A percentile compares a stretch with the other conserved stretches of the same genome.
Conservation (phyloP, 2,113 vertebrate species). For the Piprites chloris region DNA sequence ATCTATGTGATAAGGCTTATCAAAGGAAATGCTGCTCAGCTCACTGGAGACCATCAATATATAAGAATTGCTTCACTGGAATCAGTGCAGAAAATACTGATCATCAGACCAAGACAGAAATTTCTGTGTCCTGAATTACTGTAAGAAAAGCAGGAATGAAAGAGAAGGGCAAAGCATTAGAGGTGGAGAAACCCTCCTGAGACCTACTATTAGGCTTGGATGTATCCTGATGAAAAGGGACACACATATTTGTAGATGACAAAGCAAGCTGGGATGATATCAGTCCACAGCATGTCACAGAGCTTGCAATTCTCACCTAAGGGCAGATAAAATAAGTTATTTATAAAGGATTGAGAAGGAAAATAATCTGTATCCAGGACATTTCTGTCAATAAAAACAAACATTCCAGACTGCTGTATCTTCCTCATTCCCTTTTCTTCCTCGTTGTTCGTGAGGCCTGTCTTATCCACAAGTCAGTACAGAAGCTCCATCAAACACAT, state of each 20-base stretch:
- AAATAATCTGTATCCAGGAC: not conserved
- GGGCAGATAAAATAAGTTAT: not conserved
- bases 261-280: not conserved
- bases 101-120: not conserved
- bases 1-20: not conserved
- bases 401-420: not conserved
- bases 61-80: not conserved
- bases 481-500: not conserved
- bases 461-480: not conserved
- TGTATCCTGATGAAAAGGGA: not conserved
- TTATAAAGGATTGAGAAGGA: not conserved
- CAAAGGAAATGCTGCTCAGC: not conserved
- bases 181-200: not conserved
- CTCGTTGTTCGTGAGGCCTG: accelerated
- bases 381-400: not conserved
- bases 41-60: not conserved
- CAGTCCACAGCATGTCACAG: accelerated
- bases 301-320: not conserved
- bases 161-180: not conserved
- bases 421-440: not conserved
- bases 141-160: not conserved
- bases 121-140: not conserved
- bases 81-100: not conserved
- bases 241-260: not conserved
- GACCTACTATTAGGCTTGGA: not conserved